Evolutionary conservation across 2,797 vertebrate genomes (phyloP).

Genomic region (Clarias laeviceps): DNA sequence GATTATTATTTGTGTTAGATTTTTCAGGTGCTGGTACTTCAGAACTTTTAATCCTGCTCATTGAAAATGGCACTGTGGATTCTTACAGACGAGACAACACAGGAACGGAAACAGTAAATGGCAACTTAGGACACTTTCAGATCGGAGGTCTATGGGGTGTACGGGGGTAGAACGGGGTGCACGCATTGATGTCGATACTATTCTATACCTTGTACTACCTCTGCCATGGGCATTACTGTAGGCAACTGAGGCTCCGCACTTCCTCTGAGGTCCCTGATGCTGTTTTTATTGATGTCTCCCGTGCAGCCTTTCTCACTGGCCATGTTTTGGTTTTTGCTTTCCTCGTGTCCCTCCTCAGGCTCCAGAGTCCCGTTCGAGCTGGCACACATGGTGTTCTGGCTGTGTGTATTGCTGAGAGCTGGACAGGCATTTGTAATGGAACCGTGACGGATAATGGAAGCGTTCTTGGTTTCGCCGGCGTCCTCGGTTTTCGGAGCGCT

Average conservation of each 20-base stretch:
- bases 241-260: constrained; percentile 48
- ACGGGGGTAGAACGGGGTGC: neutral
- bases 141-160: constrained; percentile 1
- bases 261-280: constrained; percentile 59
- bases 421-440: constrained; percentile 26
- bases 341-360: constrained; percentile 35
- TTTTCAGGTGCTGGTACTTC: constrained; percentile 81
- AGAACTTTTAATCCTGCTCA: constrained; percentile 68
- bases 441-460: constrained; percentile 24
- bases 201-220: constrained; percentile 82
- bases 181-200: constrained; percentile 67
- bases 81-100: constrained; percentile 59
- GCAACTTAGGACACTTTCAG: constrained; percentile 79
- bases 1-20: constrained; percentile 76
- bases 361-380: constrained; percentile 43
- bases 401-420: constrained; percentile 54
- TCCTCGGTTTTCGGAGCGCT: constrained; percentile 56
- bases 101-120: constrained; percentile 74
- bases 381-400: constrained; percentile 42
- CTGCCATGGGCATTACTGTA: constrained; percentile 48
- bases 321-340: constrained; percentile 25
- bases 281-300: constrained; percentile 51
- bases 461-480: constrained; percentile 33
- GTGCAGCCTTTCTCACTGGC: constrained; percentile 36
- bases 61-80: constrained; percentile 84